Base-by-base conservation (phyloP, 1,140 invertebrate species). In the Aphelinus atriplicis region DNA sequence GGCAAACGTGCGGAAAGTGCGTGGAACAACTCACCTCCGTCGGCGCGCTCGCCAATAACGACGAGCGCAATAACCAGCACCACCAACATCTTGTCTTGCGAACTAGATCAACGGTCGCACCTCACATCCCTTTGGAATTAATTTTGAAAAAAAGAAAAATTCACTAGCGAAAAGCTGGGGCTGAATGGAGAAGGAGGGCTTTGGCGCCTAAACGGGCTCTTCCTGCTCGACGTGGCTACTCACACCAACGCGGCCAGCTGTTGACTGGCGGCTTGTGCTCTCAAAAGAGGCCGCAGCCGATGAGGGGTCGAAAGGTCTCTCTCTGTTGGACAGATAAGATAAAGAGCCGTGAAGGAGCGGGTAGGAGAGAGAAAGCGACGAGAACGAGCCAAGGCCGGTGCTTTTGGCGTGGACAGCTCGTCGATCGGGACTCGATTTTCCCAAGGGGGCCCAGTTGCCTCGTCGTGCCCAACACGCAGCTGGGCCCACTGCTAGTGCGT, bases 301-400 rank as follows among this genome's bases (percentile, higher is more conserved):
- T 42, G 57, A 42, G 48, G 67, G 67, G 57, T 70, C 67, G 56
- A 70, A 70, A 70, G 67, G 67, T 70, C 67, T 46, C 48, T 47
- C 26, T 26, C 26, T 26, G 26, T 26, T 26, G 26, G 26, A 7
- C 67, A 42, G 67, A 70, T 70, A 70, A 70, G 67, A 70, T 70
- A 70, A 70, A 48, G 55, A 57, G 55, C 7, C 7, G 55, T 57
- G 9, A 10, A 7, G 55, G 7, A 7, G 55, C 7, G 26, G 55
- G 26, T 57, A 9, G 55, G 26, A 26, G 26, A 26, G 26, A 26
- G 26, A 26, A 26, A 26, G 0, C 26, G 26, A 26, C 26, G 26
- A 26, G 26, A 26, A 26, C 26, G 26, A 26, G 26, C 26, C 26
- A 26, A 26, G 26, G 26, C 26, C 26, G 26, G 26, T 0, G 26